phyloP scores from a whole-genome alignment of 1,140 invertebrate genomes.

The Hycleus cichorii region DNA sequence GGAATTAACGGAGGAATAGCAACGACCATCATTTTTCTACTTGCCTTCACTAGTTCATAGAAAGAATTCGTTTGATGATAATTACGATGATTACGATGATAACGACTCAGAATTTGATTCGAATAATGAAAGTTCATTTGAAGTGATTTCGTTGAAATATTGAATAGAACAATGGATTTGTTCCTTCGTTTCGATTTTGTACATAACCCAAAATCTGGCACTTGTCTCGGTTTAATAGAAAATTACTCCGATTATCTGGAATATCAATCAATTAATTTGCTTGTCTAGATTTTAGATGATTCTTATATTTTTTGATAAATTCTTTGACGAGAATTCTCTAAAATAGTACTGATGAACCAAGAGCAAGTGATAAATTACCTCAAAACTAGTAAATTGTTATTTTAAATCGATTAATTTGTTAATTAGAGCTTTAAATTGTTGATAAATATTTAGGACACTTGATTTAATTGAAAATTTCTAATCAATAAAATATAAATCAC shows the following conservation, averaged over 20 bases:
- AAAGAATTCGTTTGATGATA: not conserved
- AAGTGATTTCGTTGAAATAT: constrained; percentile 13
- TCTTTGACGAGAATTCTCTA: no score
- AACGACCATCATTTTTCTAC: constrained; percentile 27
- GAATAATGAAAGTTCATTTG: constrained; percentile 29
- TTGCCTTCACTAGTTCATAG: constrained; percentile 20
- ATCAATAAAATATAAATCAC: no score
- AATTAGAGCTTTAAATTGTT: not conserved
- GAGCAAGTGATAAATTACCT: not conserved
- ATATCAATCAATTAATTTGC: no score
- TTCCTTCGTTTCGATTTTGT: no score
- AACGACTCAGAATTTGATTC: constrained; percentile 27
- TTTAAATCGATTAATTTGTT: not conserved
- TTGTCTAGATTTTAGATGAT: no score
- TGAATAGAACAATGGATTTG: no score
- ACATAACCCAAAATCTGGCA: no score
- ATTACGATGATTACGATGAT: constrained; percentile 17
- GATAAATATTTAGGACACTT: not conserved
- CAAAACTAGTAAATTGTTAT: not conserved
- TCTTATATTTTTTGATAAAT: no score
- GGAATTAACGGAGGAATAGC: constrained; percentile 76
- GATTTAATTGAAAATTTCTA: no score
- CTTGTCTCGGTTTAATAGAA: no score
- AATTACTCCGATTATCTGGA: no score
- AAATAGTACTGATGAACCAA: no score